Base-by-base conservation (phyloP, 2,888 invertebrate genomes). In the Drosophila putrida region DNA sequence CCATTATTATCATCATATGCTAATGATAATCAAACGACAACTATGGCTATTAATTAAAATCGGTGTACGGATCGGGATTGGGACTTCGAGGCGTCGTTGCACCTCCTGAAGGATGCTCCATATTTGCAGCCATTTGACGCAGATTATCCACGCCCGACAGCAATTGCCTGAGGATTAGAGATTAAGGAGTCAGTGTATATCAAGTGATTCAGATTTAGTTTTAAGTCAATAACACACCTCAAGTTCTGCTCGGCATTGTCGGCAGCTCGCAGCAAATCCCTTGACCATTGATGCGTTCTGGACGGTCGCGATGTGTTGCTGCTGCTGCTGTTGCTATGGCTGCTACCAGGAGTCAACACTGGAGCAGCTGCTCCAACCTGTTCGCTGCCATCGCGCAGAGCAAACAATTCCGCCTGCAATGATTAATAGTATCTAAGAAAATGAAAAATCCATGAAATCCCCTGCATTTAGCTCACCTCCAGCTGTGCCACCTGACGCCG, bases 401-500 rank as follows among this genome's bases (percentile, higher is more conserved):
- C 53, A 55, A 62, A 68, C 9, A 84, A 46, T 47, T 87, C 82
- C 28, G 85, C 55, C 83, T 82, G 28, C 2, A 51, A 35, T 11
- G 39, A 13, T n/a, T 4, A 49, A 33, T 9, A 8, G 4, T 28
- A 54, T 9, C 0, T 38, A 5, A 46, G n/a, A 4, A 13, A 2
- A 46, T 13, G 0, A 27, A 31, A 31, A 31, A 31, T 20, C 2
- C 13, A 8, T 9, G 1, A 44, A 31, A 6, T 11, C n/a, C n/a
- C 36, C 6, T 4, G 25, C n/a, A 15, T 11, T 9, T 10, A 39
- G 90, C 93, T 90, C 91, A 95, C 96, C 93, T 94, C 95, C 81
- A 96, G 93, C 83, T 93, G 93, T 90, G 95, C 95, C 43, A 96
- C 94, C 93, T 97, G 95, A 82, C 94, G 95, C 87, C 94, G 95